Percentiles rank a stretch among this genome's conserved stretches.
Evolutionary conservation across 35 echinoderm and acorn worm genomes (phyloP).

Genomic region (Anneissia japonica): DNA sequence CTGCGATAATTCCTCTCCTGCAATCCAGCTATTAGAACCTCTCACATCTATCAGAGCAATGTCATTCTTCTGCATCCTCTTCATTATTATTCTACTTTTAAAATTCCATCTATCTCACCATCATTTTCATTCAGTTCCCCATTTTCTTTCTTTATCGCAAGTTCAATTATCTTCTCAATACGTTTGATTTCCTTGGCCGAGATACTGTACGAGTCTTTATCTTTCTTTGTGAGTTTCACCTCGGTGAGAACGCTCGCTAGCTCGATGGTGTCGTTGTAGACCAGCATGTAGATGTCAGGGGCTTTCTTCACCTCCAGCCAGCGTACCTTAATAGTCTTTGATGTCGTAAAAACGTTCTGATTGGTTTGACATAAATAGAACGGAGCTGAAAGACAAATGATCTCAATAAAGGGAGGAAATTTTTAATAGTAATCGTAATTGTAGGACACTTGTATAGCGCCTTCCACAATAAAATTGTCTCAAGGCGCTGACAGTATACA

Average conservation of each 20-base stretch:
- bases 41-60: neutral
- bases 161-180: constrained; percentile 69
- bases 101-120: too few species aligned
- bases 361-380: constrained; percentile 77
- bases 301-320: constrained; percentile 71
- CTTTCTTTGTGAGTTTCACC: constrained; percentile 59
- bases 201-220: constrained; percentile 42
- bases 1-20: neutral
- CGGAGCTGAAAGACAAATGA: neutral
- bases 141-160: constrained; percentile 82
- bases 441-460: too few species aligned
- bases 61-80: neutral
- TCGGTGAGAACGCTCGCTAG: constrained; percentile 72
- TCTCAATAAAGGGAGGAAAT: neutral
- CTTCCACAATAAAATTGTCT: too few species aligned
- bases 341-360: constrained; percentile 73
- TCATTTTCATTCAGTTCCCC: constrained; percentile 66
- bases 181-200: constrained; percentile 51
- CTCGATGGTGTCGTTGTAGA: constrained; percentile 76
- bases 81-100: neutral
- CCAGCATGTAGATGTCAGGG: constrained; percentile 68
- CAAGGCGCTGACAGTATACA: too few species aligned
- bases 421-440: too few species aligned
- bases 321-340: constrained; percentile 58
- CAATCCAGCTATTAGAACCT: neutral